A percentile compares a stretch with the other conserved stretches of the same genome.
Evolutionary conservation across 2,797 vertebrate species (phyloP).

Genomic region (Hapalemur alaotrensis): DNA sequence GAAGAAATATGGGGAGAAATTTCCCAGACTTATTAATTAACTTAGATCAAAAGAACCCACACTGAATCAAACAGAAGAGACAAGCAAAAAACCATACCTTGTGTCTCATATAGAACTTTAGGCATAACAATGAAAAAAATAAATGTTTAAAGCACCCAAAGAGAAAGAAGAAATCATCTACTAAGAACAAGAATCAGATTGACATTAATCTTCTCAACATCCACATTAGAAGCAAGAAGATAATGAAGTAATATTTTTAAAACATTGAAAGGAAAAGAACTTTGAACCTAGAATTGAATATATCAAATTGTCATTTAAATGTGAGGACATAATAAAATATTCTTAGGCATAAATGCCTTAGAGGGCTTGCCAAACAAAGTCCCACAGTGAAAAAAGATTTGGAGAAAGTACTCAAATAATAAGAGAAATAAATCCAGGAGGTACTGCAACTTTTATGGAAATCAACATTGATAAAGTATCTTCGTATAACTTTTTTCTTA

Average conservation of each 20-base stretch:
- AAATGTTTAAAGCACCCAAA: background rate
- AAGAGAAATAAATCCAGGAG: background rate
- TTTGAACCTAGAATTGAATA: background rate
- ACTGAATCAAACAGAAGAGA: background rate
- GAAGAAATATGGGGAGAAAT: background rate
- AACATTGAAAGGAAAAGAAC: background rate
- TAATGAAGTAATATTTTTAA: background rate
- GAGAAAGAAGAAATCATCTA: background rate
- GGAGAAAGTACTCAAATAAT: background rate
- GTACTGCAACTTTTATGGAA: background rate
- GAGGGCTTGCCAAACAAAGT: background rate
- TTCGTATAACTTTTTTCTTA: background rate
- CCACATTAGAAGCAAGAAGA: background rate
- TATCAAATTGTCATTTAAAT: background rate
- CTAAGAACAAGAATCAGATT: background rate
- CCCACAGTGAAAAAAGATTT: background rate
- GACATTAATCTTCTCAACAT: background rate
- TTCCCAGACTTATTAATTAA: background rate
- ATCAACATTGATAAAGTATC: background rate
- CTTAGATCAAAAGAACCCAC: background rate
- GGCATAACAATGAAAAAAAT: background rate
- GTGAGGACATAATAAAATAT: background rate
- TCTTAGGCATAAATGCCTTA: background rate
- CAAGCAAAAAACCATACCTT: background rate
- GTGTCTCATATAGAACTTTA: background rate